Evolutionary conservation across 2,113 vertebrate genomes (phyloP).

Genomic region (Budorcas taxicolor): DNA sequence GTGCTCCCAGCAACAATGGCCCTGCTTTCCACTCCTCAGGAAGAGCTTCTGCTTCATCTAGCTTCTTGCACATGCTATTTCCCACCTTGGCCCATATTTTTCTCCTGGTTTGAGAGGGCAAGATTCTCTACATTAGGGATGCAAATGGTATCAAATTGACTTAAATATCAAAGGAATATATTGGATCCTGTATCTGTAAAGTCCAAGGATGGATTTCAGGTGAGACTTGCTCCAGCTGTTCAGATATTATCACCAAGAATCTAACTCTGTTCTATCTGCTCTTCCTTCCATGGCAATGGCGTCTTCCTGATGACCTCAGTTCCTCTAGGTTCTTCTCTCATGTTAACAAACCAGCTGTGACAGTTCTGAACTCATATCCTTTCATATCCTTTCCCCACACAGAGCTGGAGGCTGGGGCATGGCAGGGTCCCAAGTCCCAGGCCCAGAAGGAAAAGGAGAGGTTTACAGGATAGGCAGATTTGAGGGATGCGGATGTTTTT

Average conservation of each 20-base stretch:
- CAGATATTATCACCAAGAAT: background rate
- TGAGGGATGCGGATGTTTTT: background rate
- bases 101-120: background rate
- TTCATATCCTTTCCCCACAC: conserved; percentile 9
- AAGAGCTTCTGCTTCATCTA: background rate
- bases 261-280: background rate
- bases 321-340: background rate
- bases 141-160: background rate
- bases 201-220: background rate
- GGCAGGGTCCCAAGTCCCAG: background rate
- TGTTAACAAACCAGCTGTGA: background rate
- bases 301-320: background rate
- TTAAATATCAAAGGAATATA: background rate
- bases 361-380: background rate
- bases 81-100: background rate
- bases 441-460: conserved; percentile 11
- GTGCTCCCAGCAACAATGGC: background rate
- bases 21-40: background rate
- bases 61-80: background rate
- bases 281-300: background rate
- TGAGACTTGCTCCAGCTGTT: background rate
- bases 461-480: background rate
- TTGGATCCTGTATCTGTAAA: background rate
- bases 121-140: background rate
- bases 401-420: background rate